A percentile compares a stretch with the other conserved stretches of the same genome.
phyloP scores from a whole-genome alignment of 2,888 invertebrate genomes.

The Plagodis pulveraria region DNA sequence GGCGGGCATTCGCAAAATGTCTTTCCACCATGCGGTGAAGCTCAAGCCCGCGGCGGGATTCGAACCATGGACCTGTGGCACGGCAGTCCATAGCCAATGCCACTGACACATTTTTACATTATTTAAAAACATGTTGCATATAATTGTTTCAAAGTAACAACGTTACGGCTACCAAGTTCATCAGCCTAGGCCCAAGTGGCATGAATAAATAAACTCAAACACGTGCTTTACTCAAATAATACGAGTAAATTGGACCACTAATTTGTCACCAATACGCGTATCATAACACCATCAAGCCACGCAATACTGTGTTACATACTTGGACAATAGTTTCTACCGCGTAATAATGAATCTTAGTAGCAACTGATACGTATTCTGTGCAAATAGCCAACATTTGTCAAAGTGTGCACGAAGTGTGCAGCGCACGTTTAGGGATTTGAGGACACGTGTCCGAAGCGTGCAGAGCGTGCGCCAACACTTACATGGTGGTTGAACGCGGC shows the following conservation, averaged over 20 bases:
- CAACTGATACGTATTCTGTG: not conserved
- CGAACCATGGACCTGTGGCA: too few species aligned
- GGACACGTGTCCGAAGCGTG: conserved; percentile 32
- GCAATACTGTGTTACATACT: not conserved
- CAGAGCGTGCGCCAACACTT: conserved; percentile 25
- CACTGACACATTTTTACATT: too few species aligned
- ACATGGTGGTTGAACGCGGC: conserved; percentile 26
- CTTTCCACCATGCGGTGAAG: too few species aligned
- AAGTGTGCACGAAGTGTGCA: conserved; percentile 26
- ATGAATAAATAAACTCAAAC: conserved; percentile 10
- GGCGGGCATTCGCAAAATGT: too few species aligned
- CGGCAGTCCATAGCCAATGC: too few species aligned
- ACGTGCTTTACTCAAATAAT: conserved; percentile 13
- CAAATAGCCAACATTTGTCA: conserved; percentile 12
- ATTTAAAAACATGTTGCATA: too few species aligned
- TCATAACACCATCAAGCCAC: conserved; percentile 29
- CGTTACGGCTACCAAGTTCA: not conserved
- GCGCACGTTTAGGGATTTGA: conserved; percentile 45
- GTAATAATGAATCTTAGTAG: not conserved
- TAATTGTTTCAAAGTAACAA: too few species aligned
- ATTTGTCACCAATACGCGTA: conserved; percentile 43
- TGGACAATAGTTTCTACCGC: not conserved
- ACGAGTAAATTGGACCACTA: conserved; percentile 4
- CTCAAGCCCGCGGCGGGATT: too few species aligned
- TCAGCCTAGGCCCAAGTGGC: not conserved